A percentile compares a stretch with the other conserved stretches of the same genome.
Conservation (phyloP, 2,888 invertebrate genomes). For the Tiliacea citrago region DNA sequence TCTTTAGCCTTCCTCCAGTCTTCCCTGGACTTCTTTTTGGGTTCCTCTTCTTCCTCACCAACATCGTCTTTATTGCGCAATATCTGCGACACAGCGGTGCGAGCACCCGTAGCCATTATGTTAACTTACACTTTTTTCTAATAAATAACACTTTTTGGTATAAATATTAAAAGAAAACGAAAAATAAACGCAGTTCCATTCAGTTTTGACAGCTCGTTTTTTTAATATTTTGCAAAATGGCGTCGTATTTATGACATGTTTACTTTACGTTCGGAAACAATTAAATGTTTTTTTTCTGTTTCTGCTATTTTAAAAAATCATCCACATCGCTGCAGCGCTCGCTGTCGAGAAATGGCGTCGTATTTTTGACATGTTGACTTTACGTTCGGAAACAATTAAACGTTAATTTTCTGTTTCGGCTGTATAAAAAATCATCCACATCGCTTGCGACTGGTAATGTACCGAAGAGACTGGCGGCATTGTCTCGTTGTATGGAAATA, state of each 20-base stretch:
- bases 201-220: constrained; percentile 14
- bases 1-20: constrained; percentile 99
- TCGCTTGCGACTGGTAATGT: too few relatives aligned
- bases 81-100: constrained; percentile 93
- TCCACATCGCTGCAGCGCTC: too few relatives aligned
- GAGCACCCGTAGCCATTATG: constrained; percentile 81
- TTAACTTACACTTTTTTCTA: constrained; percentile 13
- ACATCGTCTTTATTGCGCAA: constrained; percentile 92
- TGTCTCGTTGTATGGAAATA: too few relatives aligned
- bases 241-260: constrained; percentile 37
- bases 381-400: too few relatives aligned
- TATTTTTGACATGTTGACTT: too few relatives aligned
- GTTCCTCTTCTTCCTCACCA: constrained; percentile 93
- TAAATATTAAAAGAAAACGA: not conserved
- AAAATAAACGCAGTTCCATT: not conserved
- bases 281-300: too few relatives aligned
- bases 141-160: not conserved
- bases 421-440: too few relatives aligned
- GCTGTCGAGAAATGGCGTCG: too few relatives aligned
- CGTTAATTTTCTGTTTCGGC: too few relatives aligned
- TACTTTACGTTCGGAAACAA: constrained; percentile 37
- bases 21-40: constrained; percentile 96
- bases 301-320: too few relatives aligned
- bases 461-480: too few relatives aligned
- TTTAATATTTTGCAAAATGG: constrained; percentile 53